phyloP scores from a whole-genome alignment of 1,140 invertebrate genomes.

The Pinna nobilis region DNA sequence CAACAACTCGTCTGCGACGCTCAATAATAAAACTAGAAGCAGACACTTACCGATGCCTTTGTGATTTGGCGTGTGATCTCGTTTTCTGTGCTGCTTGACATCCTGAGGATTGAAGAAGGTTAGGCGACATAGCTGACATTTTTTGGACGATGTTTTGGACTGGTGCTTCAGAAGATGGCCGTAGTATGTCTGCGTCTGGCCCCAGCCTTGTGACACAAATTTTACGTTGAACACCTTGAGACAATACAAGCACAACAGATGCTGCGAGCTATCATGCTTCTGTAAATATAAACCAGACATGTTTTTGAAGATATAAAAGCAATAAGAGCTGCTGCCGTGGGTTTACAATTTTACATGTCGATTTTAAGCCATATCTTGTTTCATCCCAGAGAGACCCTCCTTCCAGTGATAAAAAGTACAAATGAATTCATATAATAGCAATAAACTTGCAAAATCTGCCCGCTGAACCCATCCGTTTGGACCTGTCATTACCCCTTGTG shows the following conservation, averaged over 20 bases:
- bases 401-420: not conserved
- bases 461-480: too few species aligned
- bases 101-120: slow-evolving; percentile 67
- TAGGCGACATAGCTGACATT: slow-evolving; percentile 67
- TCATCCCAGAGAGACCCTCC: not conserved
- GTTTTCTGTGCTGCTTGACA: slow-evolving; percentile 64
- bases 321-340: too few species aligned
- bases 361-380: too few species aligned
- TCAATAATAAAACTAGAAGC: not conserved
- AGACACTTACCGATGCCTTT: slow-evolving; percentile 41
- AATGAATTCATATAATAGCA: not conserved
- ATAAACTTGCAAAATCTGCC: too few species aligned
- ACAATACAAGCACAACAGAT: slow-evolving; percentile 71
- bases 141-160: slow-evolving; percentile 60
- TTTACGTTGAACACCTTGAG: slow-evolving; percentile 67
- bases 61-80: slow-evolving; percentile 63
- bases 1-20: too few species aligned
- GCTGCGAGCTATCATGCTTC: slow-evolving; percentile 69
- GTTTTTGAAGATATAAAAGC: too few species aligned
- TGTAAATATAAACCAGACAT: slow-evolving; percentile 45
- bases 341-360: too few species aligned
- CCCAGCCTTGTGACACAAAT: slow-evolving; percentile 70
- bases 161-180: slow-evolving; percentile 71
- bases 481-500: too few species aligned
- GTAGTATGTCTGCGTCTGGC: slow-evolving; percentile 70